Conservation (phyloP, 2,888 invertebrate genomes). For the Anaspis maculata region DNA sequence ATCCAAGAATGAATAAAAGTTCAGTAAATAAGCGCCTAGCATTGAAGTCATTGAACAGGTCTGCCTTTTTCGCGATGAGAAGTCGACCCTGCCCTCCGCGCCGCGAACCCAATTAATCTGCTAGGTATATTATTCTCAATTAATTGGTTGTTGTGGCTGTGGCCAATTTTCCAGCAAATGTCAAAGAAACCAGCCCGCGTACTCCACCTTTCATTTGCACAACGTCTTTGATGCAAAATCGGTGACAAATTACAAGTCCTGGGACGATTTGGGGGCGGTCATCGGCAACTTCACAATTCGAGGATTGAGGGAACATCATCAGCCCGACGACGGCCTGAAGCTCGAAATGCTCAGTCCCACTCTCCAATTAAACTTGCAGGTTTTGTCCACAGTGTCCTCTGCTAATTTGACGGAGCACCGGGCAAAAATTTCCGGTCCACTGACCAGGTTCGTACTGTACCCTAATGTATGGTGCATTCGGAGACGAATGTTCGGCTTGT, state of each 20-base stretch:
- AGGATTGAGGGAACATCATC: too few species aligned
- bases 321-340: slow-evolving; percentile 43
- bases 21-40: too few species aligned
- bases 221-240: slow-evolving; percentile 62
- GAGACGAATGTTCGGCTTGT: too few species aligned
- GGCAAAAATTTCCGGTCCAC: slow-evolving; percentile 51
- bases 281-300: slow-evolving; percentile 46
- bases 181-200: slow-evolving; percentile 62
- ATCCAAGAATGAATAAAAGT: too few species aligned
- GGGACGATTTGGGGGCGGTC: slow-evolving; percentile 52
- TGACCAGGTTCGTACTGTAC: too few species aligned
- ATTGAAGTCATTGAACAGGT: too few species aligned
- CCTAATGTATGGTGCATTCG: too few species aligned
- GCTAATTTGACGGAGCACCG: slow-evolving; percentile 51
- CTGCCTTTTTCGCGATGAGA: too few species aligned
- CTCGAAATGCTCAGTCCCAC: slow-evolving; percentile 51
- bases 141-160: too few species aligned
- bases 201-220: slow-evolving; percentile 62
- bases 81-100: too few species aligned
- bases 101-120: too few species aligned
- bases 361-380: slow-evolving; percentile 49
- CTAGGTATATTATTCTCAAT: too few species aligned
- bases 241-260: slow-evolving; percentile 55
- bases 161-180: slow-evolving; percentile 55
- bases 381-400: slow-evolving; percentile 47